Evolutionary conservation across 2,113 vertebrate species (phyloP).

Genomic region (Nannospalax galili): DNA sequence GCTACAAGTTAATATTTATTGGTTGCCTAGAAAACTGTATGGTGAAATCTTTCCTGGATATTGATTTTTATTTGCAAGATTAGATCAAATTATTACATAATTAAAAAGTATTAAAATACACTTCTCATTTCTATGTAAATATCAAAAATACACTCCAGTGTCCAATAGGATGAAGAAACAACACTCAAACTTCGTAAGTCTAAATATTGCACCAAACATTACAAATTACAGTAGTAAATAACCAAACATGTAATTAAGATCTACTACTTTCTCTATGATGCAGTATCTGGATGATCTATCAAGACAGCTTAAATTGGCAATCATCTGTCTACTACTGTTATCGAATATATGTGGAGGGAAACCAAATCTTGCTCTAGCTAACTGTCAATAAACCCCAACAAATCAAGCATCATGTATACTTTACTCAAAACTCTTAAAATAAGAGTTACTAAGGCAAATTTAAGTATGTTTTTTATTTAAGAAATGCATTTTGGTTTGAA

Average conservation of each 20-base stretch:
- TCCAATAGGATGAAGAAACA: neutral
- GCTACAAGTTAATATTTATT: neutral
- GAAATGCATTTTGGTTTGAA: neutral
- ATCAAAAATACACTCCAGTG: neutral
- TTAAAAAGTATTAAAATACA: neutral
- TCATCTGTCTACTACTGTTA: neutral
- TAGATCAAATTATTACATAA: neutral
- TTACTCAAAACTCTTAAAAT: neutral
- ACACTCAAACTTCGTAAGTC: neutral
- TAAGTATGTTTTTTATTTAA: neutral
- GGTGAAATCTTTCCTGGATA: neutral
- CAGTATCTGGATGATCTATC: neutral
- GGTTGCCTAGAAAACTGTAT: neutral
- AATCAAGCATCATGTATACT: neutral
- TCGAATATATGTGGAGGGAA: neutral
- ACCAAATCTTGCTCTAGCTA: neutral
- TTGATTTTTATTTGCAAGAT: neutral
- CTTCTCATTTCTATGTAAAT: conserved; percentile 48
- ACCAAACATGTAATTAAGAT: neutral
- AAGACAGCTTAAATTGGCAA: neutral
- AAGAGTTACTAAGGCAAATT: neutral
- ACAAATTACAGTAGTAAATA: neutral
- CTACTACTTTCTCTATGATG: conserved; percentile 20
- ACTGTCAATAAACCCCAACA: neutral
- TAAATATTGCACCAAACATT: neutral